These are phyloP conservation scores for Amblyopsis rosae DNA, from an alignment of 2,113 vertebrate genomes.

Conservation along the genomic window DNA sequence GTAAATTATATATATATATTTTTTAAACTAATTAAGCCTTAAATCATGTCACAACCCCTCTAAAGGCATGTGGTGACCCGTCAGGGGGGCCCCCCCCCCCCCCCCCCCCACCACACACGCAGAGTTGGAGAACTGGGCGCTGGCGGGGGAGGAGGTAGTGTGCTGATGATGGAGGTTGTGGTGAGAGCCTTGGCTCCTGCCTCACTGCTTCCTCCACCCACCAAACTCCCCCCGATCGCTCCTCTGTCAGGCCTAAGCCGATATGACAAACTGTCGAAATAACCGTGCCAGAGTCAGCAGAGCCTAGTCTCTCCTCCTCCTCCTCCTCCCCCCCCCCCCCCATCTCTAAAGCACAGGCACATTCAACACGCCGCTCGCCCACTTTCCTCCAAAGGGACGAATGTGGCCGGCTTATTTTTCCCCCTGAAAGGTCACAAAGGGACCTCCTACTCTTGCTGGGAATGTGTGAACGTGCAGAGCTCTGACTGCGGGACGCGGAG, in stretches of 20 bases:
- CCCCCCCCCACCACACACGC: too few species aligned
- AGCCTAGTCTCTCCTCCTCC: slow-evolving; percentile 35
- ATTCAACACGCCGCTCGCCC: background rate
- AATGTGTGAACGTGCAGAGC: too few species aligned
- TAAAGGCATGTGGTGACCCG: too few species aligned
- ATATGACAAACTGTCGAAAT: slow-evolving; percentile 69
- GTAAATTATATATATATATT: too few species aligned
- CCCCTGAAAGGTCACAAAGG: slow-evolving; percentile 26
- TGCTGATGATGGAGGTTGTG: background rate
- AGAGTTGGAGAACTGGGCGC: background rate
- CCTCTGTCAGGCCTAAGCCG: slow-evolving; percentile 56
- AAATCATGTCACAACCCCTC: too few species aligned
- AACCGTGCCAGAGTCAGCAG: slow-evolving; percentile 56
- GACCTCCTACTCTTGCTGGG: too few species aligned
- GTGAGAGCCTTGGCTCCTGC: slow-evolving; percentile 30
- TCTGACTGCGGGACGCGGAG: background rate
- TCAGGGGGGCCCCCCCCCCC: too few species aligned
- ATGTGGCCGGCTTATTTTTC: slow-evolving; percentile 16
- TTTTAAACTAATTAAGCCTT: too few species aligned
- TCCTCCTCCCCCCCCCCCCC: slow-evolving; percentile 16
- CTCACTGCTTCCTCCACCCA: slow-evolving; percentile 31
- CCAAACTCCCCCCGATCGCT: slow-evolving; percentile 32
- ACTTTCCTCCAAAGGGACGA: slow-evolving; percentile 12
- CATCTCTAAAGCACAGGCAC: slow-evolving; percentile 20
- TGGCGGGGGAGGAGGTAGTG: background rate